Conservation (phyloP, 2,797 vertebrate genomes). For the Meda fulgida region DNA sequence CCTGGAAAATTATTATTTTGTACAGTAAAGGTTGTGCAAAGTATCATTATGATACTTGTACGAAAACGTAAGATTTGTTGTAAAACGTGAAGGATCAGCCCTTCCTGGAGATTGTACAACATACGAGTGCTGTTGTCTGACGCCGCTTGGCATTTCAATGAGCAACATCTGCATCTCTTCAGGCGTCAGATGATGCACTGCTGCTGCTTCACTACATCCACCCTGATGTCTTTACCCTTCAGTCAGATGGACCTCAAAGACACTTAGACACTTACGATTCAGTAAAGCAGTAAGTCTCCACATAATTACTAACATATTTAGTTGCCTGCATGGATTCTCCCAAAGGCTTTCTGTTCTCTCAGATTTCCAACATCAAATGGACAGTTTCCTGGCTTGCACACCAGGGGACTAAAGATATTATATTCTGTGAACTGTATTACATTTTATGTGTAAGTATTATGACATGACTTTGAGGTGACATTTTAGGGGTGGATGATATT, state of each 20-base stretch:
- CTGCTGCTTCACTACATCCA: background rate
- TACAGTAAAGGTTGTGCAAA: background rate
- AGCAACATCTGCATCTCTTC: background rate
- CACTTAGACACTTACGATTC: background rate
- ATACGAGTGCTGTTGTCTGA: background rate
- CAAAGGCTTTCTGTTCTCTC: no score
- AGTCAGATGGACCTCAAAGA: background rate
- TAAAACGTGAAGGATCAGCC: background rate
- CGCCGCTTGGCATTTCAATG: background rate
- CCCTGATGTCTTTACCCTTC: background rate
- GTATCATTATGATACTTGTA: background rate
- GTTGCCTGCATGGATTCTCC: background rate
- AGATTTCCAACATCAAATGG: background rate
- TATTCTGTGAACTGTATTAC: background rate
- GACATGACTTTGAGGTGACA: background rate
- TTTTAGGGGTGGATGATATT: background rate
- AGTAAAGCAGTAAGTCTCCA: background rate
- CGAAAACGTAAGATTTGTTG: background rate
- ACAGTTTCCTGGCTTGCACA: background rate
- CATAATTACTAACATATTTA: background rate
- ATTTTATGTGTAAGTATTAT: no score
- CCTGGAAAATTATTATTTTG: slow-evolving; percentile 1
- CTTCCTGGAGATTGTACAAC: background rate
- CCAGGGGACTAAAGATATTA: background rate
- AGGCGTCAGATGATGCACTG: background rate